Evolutionary conservation across 2,888 invertebrate species (phyloP), one percentile per base, ranked within the genome.

Genomic region (Rutpela maculata): DNA sequence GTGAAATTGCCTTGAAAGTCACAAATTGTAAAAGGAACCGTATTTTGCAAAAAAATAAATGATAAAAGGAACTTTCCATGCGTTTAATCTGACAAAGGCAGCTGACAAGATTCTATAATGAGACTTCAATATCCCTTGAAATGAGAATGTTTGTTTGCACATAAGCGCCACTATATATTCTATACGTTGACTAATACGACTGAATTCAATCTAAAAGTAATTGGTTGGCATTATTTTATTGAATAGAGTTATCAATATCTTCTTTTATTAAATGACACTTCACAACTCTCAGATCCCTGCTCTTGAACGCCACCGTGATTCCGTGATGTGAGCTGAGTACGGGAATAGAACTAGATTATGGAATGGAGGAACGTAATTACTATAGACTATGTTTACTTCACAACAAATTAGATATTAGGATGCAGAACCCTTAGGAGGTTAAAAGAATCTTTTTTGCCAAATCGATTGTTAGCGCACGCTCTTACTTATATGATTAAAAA

Each of bases 31-130:
- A 26, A 26, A n/a, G n/a, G 60, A 60, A 26, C 1, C 12, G 15
- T 12, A 26, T 26, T 26, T 26, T 11, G n/a, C 26, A 15, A n/a
- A 15, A 60, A 26, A 15, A 26, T 11, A 59, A 26, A 60, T 60
- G 60, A 15, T 60, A 60, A 60, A 59, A 60, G 11, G 60, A 26
- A 60, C 22, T 22, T 22, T 60, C 6, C 60, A 26, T n/a, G 60
- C 26, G 22, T 26, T 22, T 26, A 26, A 22, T 5, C 11, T 60
- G 26, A 60, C 60, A 60, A 60, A 60, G 60, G 60, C 60, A 26
- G 11, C 60, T 26, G 60, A 60, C 60, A 26, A 26, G 31, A 60
- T 26, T 60, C 60, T 12, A 60, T 60, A 60, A 60, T 26, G 22
- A 11, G 26, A n/a, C 60, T 60, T 60, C 60, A 60, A 22, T 26